Percentiles rank a stretch among this genome's conserved stretches.
phyloP scores from a whole-genome alignment of 2,797 vertebrate species.

The Trachurus trachurus region DNA sequence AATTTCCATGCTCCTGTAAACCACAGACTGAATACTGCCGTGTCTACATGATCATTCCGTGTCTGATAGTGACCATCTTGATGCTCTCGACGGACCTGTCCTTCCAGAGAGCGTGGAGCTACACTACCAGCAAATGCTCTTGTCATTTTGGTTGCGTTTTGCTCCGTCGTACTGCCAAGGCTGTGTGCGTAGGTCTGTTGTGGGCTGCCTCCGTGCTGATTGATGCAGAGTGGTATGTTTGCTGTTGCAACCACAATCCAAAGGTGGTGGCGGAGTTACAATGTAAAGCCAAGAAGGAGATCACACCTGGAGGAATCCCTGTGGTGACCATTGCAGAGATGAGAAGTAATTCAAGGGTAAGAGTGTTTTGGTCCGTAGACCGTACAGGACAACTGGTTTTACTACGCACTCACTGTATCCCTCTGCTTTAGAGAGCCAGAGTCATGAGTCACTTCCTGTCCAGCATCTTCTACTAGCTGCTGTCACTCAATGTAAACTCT shows the following conservation, averaged over 20 bases:
- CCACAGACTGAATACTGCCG: neutral
- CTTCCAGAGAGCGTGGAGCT: neutral
- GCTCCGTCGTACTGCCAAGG: neutral
- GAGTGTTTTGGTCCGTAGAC: neutral
- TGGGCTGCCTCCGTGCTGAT: neutral
- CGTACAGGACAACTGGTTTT: neutral
- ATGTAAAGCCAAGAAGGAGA: neutral
- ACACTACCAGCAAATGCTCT: neutral
- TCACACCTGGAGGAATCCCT: neutral
- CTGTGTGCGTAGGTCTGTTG: neutral
- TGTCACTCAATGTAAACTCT: neutral
- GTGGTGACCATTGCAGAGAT: neutral
- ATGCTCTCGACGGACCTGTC: neutral
- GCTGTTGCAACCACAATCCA: neutral
- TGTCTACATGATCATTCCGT: neutral
- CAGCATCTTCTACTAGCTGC: neutral
- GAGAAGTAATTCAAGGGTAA: neutral
- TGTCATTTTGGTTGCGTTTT: neutral
- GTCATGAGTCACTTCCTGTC: neutral
- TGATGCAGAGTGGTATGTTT: neutral
- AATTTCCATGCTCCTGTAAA: neutral
- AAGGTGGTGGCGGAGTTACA: neutral
- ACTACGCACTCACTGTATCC: too few relatives aligned
- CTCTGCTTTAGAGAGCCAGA: neutral
- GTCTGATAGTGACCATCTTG: neutral